These are phyloP conservation scores for Aphodius granarius DNA, from an alignment of 2,888 invertebrate species.

Conservation along the genomic window DNA sequence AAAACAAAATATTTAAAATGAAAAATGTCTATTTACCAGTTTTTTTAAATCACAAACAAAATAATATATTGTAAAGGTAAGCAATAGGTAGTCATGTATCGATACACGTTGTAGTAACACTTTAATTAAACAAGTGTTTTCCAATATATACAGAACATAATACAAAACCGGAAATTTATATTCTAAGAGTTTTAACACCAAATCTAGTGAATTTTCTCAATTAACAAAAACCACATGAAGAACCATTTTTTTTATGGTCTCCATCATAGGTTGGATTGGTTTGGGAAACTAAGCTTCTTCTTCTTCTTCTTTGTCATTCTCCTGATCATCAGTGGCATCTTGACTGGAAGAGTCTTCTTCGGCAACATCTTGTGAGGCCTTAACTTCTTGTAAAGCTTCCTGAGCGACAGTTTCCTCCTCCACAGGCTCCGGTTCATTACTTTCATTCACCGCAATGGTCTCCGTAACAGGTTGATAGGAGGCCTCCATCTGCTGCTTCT, in stretches of 20 bases:
- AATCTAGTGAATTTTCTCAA: background rate
- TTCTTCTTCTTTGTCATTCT: background rate
- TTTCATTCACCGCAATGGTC: background rate
- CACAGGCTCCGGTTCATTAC: background rate
- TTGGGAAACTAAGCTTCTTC: background rate
- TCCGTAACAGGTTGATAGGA: background rate
- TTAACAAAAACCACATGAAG: background rate
- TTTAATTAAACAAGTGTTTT: too few relatives aligned
- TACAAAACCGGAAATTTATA: too few relatives aligned
- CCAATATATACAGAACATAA: too few relatives aligned
- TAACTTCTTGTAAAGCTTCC: background rate
- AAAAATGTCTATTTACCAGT: too few relatives aligned
- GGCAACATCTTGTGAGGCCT: background rate
- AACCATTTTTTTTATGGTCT: too few relatives aligned
- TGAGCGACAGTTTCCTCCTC: background rate
- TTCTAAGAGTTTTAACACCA: too few relatives aligned
- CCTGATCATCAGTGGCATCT: background rate
- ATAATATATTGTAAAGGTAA: too few relatives aligned
- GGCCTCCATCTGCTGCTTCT: conserved; percentile 23
- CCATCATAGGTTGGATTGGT: too few relatives aligned
- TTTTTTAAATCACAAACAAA: too few relatives aligned
- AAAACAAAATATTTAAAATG: too few relatives aligned
- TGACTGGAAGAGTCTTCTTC: background rate
- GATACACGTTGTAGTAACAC: too few relatives aligned
- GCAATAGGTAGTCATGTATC: too few relatives aligned